Percentiles rank a stretch among this genome's conserved stretches.
phyloP scores from a whole-genome alignment of 1,140 invertebrate genomes.

The Berghia stephanieae region DNA sequence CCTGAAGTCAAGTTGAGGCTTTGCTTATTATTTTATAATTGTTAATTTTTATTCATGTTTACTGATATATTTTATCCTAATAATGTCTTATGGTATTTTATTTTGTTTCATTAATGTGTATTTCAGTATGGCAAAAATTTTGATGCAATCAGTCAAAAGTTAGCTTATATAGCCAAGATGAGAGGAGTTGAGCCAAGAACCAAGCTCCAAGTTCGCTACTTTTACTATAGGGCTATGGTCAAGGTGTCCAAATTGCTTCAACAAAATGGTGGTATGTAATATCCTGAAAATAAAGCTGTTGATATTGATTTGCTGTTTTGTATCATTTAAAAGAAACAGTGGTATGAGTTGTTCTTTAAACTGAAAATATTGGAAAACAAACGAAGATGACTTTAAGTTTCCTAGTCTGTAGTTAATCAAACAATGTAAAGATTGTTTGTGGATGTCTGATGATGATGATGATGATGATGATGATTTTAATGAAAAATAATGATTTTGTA shows the following conservation, averaged over 20 bases:
- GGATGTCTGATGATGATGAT: not conserved
- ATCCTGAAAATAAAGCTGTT: not conserved
- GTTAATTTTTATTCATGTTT: too few species aligned
- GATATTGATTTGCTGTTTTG: not conserved
- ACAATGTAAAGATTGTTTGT: not conserved
- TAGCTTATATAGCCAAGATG: not conserved
- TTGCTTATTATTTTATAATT: too few species aligned
- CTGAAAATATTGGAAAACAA: not conserved
- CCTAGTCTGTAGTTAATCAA: not conserved
- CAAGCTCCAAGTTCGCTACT: conserved; percentile 27
- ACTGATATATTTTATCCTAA: too few species aligned
- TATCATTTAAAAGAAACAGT: too few species aligned
- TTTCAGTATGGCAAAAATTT: conserved; percentile 31
- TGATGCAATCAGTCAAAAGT: conserved; percentile 27
- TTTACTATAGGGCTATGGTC: conserved; percentile 22
- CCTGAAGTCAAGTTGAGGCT: too few species aligned
- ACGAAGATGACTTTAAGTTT: not conserved
- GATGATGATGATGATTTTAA: not conserved
- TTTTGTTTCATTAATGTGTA: too few species aligned
- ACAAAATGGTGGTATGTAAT: not conserved
- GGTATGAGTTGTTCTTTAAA: not conserved
- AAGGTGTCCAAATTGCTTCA: conserved; percentile 28
- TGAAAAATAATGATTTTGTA: too few species aligned
- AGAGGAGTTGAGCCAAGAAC: not conserved
- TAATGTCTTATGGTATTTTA: too few species aligned